phyloP scores from a whole-genome alignment of 2,888 invertebrate species.

The Eupithecia abbreviata region DNA sequence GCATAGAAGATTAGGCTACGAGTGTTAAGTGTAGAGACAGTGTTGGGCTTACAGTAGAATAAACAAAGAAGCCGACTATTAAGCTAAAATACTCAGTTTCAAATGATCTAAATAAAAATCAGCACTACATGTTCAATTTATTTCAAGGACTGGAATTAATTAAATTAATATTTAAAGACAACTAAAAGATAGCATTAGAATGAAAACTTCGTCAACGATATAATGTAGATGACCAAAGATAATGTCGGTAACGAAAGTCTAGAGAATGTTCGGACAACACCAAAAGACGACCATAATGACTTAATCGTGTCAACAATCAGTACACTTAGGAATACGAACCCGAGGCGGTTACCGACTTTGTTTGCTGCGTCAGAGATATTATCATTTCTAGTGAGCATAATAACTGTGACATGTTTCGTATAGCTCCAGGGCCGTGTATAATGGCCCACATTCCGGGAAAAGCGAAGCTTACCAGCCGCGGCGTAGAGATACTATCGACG shows the following conservation, averaged over 20 bases:
- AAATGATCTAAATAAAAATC: neutral
- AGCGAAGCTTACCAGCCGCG: conserved; percentile 68
- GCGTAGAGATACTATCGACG: conserved; percentile 77
- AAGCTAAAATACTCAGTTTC: neutral
- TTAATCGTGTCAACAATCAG: conserved; percentile 73
- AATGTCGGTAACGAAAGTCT: conserved; percentile 13
- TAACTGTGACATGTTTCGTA: conserved; percentile 82
- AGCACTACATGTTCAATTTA: neutral
- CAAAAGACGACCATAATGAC: conserved; percentile 51
- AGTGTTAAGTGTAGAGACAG: neutral
- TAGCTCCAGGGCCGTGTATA: conserved; percentile 73
- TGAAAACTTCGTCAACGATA: neutral
- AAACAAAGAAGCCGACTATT: neutral
- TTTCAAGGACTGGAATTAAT: neutral
- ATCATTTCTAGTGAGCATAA: conserved; percentile 80
- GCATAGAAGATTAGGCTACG: neutral
- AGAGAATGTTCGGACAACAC: conserved; percentile 36
- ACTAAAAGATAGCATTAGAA: neutral
- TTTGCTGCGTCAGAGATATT: conserved; percentile 77
- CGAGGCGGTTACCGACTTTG: conserved; percentile 63
- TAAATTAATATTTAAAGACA: neutral
- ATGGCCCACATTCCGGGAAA: conserved; percentile 80
- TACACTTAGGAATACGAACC: conserved; percentile 60
- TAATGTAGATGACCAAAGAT: conserved; percentile 1
- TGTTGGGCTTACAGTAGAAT: neutral